phyloP scores from a whole-genome alignment of 2,888 invertebrate genomes.

The Metacarcinus magister region DNA sequence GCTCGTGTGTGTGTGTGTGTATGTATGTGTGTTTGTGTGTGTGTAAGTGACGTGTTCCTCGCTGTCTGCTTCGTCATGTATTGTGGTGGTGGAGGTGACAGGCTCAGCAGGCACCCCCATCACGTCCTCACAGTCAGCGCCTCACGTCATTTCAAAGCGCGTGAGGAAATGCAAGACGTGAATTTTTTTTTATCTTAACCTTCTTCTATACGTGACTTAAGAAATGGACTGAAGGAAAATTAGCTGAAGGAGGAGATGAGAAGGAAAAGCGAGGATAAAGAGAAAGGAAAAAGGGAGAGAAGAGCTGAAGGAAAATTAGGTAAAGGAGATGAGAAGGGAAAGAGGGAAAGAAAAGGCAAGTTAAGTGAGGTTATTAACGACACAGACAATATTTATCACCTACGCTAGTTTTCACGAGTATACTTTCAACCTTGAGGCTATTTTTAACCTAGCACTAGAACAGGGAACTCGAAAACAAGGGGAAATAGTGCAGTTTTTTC shows the following conservation, averaged over 20 bases:
- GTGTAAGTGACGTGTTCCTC: background rate
- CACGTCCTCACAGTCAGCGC: background rate
- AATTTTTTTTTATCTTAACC: background rate
- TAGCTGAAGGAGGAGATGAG: background rate
- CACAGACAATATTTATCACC: background rate
- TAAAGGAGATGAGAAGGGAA: background rate
- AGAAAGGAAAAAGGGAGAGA: background rate
- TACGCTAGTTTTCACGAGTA: background rate
- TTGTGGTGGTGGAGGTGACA: background rate
- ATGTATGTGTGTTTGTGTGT: constrained; percentile 17
- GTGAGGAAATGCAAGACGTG: background rate
- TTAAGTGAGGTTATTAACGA: background rate
- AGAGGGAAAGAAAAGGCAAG: background rate
- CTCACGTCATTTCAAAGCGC: background rate
- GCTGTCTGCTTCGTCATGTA: background rate
- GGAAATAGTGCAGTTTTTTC: background rate
- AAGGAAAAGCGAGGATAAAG: too few species aligned
- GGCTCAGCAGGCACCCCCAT: background rate
- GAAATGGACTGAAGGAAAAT: background rate
- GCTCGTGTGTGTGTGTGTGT: constrained; percentile 8
- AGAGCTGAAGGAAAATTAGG: background rate
- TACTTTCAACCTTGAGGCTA: background rate
- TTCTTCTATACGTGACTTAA: background rate
- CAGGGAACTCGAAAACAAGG: background rate
- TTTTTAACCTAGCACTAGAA: background rate